Percentiles rank a stretch among this genome's conserved stretches.
phyloP scores from a whole-genome alignment of 2,888 invertebrate genomes.

The Gortyna flavago region DNA sequence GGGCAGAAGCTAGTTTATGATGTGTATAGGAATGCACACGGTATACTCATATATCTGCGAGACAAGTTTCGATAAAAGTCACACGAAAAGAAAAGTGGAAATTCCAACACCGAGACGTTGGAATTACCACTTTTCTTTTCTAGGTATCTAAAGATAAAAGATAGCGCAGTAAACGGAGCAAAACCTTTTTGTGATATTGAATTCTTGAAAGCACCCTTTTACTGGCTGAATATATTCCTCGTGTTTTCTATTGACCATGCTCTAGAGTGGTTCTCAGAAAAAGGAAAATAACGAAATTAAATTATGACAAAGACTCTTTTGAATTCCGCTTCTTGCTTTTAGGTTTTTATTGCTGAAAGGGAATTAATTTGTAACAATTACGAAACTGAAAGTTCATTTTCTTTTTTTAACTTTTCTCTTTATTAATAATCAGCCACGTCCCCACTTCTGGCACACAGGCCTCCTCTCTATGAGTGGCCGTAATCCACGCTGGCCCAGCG shows the following conservation, averaged over 20 bases:
- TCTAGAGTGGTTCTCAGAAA: not conserved
- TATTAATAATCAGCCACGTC: too few species aligned
- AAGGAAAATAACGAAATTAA: not conserved
- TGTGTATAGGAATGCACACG: not conserved
- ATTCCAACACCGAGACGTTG: not conserved
- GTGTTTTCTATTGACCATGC: not conserved
- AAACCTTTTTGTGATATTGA: slow-evolving; percentile 20
- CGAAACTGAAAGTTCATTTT: not conserved
- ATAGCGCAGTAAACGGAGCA: slow-evolving; percentile 2
- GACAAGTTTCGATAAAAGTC: not conserved
- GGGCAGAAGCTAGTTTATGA: too few species aligned
- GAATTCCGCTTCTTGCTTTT: not conserved
- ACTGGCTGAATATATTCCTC: not conserved
- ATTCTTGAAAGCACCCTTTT: slow-evolving; percentile 8
- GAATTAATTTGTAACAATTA: not conserved
- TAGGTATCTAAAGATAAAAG: slow-evolving; percentile 7
- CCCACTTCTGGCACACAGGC: too few species aligned
- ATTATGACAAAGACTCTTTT: not conserved
- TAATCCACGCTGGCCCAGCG: too few species aligned
- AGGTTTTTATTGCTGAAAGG: not conserved
- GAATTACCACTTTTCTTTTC: too few species aligned
- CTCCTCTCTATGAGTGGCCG: too few species aligned
- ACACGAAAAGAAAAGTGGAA: not conserved
- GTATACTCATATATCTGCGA: not conserved
- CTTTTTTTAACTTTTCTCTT: not conserved